Percentiles rank a stretch among this genome's conserved stretches.
phyloP scores from a whole-genome alignment of 2,888 invertebrate genomes.

The Drosophila macrothrix region DNA sequence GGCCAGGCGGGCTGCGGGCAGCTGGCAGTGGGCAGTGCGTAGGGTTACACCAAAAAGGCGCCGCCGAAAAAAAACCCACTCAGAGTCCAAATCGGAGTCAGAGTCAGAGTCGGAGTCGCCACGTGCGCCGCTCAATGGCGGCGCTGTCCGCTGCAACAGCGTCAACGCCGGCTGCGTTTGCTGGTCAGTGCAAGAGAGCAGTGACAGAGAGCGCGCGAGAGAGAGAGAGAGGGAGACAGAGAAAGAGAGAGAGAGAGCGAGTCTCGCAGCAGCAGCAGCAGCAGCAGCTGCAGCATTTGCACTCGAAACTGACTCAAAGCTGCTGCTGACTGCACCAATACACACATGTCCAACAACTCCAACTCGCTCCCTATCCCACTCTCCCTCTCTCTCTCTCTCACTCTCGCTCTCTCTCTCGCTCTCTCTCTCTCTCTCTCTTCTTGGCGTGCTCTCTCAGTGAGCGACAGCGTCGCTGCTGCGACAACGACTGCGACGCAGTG shows the following conservation, averaged over 20 bases:
- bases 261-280: not conserved
- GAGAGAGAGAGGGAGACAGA: not conserved
- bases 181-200: conserved; percentile 6
- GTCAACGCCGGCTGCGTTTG: conserved; percentile 18
- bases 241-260: not conserved
- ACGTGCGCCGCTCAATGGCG: conserved; percentile 63
- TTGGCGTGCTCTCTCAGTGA: conserved; percentile 3
- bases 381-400: conserved; percentile 1
- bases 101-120: conserved; percentile 56
- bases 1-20: conserved; percentile 62
- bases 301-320: conserved; percentile 49
- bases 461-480: conserved; percentile 2
- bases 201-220: not conserved
- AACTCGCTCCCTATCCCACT: conserved; percentile 14
- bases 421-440: not conserved
- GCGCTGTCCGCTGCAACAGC: conserved; percentile 26
- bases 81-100: conserved; percentile 32
- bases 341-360: conserved; percentile 25
- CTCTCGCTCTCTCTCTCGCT: not conserved
- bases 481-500: conserved; percentile 37
- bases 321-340: conserved; percentile 33
- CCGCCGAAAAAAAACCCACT: conserved; percentile 17
- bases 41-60: conserved; percentile 49
- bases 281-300: conserved; percentile 24
- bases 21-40: conserved; percentile 39